Evolutionary conservation across 2,797 vertebrate species (phyloP), one percentile per base, ranked within the genome.

Genomic region (Melanotaenia parkinsoni): DNA sequence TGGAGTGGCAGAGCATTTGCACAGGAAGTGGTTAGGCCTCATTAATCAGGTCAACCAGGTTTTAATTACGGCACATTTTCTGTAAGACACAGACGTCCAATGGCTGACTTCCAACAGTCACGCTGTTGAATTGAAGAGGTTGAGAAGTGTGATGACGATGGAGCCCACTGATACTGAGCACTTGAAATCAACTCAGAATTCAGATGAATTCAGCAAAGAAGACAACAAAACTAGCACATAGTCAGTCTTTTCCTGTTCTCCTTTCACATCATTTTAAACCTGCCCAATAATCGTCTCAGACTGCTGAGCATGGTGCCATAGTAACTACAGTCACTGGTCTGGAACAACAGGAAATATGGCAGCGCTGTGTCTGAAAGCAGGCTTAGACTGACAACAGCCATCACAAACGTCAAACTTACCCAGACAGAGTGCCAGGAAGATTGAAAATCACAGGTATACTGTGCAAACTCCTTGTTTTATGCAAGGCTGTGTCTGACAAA

Each of bases 1-100:
- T 30, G 24, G 58, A 77, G 70, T 72, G 81, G 43, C 76, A 68
- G 69, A 69, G 43, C 51, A 69, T 35, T 67, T 62, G 62, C 68
- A 63, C 63, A 84, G 81, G 82, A 85, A 86, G 45, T 14, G 0
- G 67, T 74, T 79, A 56, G 79, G 73, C 76, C 68, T 84, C 76
- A 85, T 93, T 91, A 91, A 90, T 86, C 85, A 76, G 62, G 58
- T 26, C 63, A 67, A 47, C 50, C 60, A 79, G 72, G 75, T 85
- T 86, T 91, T 86, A 86, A 90, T 85, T 85, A 83, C 50, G 24
- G 47, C 47, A 43, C 65, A 67, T 65, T 50, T 47, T 26, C 16
- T 54, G 63, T 45, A 72, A 70, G 64, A 75, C 43, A 22, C 18
- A 20, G 69, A 68, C 63, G 65, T 1, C 5, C 28, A 16, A 47